Percentiles rank a stretch among this genome's conserved stretches.
Conservation (phyloP, 2,113 vertebrate genomes). For the Seriola aureovittata region DNA sequence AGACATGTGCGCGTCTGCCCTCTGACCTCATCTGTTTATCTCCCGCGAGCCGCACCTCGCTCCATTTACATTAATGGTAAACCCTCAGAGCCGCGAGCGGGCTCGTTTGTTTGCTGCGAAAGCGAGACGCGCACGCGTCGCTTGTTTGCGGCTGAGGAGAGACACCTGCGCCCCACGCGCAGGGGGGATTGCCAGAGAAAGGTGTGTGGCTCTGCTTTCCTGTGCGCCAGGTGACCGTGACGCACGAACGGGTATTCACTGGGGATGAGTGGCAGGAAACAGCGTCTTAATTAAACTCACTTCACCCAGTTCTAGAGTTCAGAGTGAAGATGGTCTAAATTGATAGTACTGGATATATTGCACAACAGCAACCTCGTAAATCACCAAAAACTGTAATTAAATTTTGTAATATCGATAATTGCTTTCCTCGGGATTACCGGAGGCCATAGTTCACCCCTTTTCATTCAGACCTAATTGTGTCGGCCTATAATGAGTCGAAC, state of each 20-base stretch:
- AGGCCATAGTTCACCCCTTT: background rate
- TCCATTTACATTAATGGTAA: slow-evolving; percentile 80
- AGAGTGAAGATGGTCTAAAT: background rate
- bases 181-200: slow-evolving; percentile 46
- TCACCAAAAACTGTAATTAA: background rate
- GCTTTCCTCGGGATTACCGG: background rate
- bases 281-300: slow-evolving; percentile 47
- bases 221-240: slow-evolving; percentile 65
- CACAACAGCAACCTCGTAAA: background rate
- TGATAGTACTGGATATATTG: background rate
- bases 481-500: background rate
- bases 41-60: slow-evolving; percentile 77
- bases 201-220: slow-evolving; percentile 28
- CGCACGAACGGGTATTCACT: slow-evolving; percentile 47
- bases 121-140: slow-evolving; percentile 54
- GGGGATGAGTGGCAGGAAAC: slow-evolving; percentile 33
- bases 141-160: slow-evolving; percentile 68
- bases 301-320: slow-evolving; percentile 5
- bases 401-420: background rate
- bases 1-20: slow-evolving; percentile 78
- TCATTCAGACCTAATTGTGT: background rate
- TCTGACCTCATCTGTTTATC: slow-evolving; percentile 85
- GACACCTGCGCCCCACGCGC: slow-evolving; percentile 83
- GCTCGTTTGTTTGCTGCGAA: slow-evolving; percentile 35
- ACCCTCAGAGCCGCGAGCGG: slow-evolving; percentile 25